Conservation (phyloP, 2,113 vertebrate species). For the Microcebus lehilahytsara region DNA sequence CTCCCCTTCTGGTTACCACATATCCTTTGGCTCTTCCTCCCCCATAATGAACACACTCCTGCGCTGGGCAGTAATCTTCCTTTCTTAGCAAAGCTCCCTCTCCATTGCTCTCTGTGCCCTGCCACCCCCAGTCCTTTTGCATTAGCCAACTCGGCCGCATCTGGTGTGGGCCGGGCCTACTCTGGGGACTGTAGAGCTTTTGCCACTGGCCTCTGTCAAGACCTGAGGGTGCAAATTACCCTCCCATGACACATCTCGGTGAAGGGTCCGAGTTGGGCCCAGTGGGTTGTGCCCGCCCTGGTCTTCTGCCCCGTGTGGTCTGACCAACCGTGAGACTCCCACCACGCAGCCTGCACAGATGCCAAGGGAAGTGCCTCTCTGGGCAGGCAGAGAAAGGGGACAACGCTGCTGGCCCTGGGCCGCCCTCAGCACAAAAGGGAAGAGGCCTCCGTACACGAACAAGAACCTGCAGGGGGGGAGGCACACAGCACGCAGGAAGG, state of each 20-base stretch:
- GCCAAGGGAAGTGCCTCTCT: background rate
- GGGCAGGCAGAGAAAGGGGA: background rate
- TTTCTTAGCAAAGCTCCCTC: background rate
- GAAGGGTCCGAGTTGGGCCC: background rate
- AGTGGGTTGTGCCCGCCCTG: background rate
- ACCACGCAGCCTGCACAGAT: fast-evolving
- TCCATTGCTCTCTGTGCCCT: too few relatives aligned
- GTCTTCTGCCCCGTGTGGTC: background rate
- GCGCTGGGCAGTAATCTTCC: background rate
- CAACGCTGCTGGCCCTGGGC: fast-evolving
- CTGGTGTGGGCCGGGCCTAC: background rate
- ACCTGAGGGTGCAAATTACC: background rate
- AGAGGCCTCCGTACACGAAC: background rate
- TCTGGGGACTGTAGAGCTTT: background rate
- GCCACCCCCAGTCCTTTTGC: background rate
- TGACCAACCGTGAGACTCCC: background rate
- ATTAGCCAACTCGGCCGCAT: too few relatives aligned
- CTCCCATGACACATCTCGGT: background rate
- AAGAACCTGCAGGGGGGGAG: background rate
- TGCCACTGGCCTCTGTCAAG: background rate
- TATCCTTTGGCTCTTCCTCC: background rate
- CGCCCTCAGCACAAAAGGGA: background rate
- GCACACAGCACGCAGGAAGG: background rate
- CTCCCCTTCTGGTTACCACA: background rate
- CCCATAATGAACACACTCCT: background rate